Evolutionary conservation across 2,888 invertebrate genomes (phyloP).

Genomic region (Eurytoma adleriae): DNA sequence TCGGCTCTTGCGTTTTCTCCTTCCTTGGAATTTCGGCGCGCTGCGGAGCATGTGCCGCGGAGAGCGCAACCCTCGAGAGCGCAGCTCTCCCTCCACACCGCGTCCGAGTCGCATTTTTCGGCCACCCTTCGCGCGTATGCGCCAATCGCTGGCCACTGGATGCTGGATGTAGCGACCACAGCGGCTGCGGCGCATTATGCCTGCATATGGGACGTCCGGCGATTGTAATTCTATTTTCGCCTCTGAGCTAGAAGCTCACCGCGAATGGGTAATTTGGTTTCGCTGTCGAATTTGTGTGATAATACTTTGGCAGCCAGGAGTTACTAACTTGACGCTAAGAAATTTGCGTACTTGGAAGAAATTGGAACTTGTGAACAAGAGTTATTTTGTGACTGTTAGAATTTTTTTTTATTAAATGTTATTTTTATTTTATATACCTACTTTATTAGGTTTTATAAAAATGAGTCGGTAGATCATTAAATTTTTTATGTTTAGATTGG

Average conservation of each 20-base stretch:
- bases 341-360: too few relatives aligned
- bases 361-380: too few relatives aligned
- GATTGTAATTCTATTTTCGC: background rate
- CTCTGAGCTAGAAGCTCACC: conserved; percentile 16
- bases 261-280: conserved; percentile 22
- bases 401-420: too few relatives aligned
- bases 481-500: too few relatives aligned
- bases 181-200: background rate
- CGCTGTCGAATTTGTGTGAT: background rate
- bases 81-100: background rate
- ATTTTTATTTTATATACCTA: too few relatives aligned
- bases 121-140: background rate
- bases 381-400: too few relatives aligned
- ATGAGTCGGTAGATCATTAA: too few relatives aligned
- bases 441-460: too few relatives aligned
- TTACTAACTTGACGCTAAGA: background rate
- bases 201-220: conserved; percentile 2
- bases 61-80: background rate
- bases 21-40: conserved; percentile 19
- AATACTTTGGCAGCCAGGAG: background rate
- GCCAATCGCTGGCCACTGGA: too few relatives aligned
- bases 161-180: too few relatives aligned
- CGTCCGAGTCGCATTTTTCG: conserved; percentile 16
- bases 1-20: conserved; percentile 14
- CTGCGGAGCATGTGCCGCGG: conserved; percentile 6